Base-by-base conservation (phyloP, 2,888 invertebrate species). In the Poecilobothrus nobilitatus region DNA sequence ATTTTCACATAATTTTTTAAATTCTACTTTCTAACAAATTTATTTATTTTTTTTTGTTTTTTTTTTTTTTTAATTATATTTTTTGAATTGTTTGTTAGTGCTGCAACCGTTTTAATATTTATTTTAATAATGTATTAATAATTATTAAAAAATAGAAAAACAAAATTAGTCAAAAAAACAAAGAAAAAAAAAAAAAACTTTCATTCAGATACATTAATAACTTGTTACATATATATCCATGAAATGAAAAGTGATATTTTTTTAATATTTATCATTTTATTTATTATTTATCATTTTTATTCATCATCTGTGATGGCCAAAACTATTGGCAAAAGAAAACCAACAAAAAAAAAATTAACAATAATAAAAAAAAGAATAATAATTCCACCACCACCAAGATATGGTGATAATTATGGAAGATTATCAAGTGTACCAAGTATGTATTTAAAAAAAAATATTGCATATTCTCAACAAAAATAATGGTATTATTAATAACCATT, bases 161-260 rank as follows among this genome's bases (percentile, higher is more conserved):
- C n/a, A n/a, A n/a, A n/a, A n/a, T n/a, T n/a, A n/a, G n/a, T n/a
- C n/a, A n/a, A n/a, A n/a, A n/a, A n/a, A n/a, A n/a, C n/a, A n/a
- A n/a, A n/a, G n/a, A n/a, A n/a, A n/a, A n/a, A n/a, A n/a, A 53
- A 53, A 53, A 53, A 18, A 53, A 53, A 53, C 53, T 53, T 53
- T 53, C 53, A 53, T 53, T 15, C 12, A 41, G 15, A 6, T 41
- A 27, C n/a, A 27, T 27, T 27, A 27, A 27, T 8, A 53, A 15
- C 53, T 27, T 53, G 15, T 53, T n/a, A 18, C 53, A 53, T 53
- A 27, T 27, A n/a, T 27, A 53, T 53, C 53, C 53, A 53, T 53
- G 53, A 53, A 53, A 53, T 53, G 53, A 53, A 53, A 53, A 53
- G 53, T 53, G 18, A 15, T 53, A 37, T 37, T 37, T 27, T 27